Percentiles rank a stretch among this genome's conserved stretches.
Evolutionary conservation across 2,797 vertebrate species (phyloP).

Genomic region (Oryzias sinensis): DNA sequence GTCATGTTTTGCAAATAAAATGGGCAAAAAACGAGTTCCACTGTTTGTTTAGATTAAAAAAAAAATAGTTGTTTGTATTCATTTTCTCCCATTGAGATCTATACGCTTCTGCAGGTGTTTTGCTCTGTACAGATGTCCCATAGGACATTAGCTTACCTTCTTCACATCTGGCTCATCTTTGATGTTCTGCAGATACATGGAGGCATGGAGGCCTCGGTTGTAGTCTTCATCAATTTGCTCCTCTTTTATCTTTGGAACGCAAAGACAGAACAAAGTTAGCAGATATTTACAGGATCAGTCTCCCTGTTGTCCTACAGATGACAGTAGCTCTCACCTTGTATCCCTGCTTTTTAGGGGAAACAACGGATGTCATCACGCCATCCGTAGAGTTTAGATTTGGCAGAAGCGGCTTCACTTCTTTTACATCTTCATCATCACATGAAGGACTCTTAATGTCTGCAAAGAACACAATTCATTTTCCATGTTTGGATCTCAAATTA

Average conservation of each 20-base stretch:
- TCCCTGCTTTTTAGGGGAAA: too few species aligned
- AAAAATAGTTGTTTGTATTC: too few species aligned
- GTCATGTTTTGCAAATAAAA: too few species aligned
- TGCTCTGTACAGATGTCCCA: too few species aligned
- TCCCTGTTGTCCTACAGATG: too few species aligned
- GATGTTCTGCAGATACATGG: slow-evolving; percentile 63
- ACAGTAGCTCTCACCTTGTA: too few species aligned
- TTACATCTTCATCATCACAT: not conserved
- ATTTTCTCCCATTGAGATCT: too few species aligned
- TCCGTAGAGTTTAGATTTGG: slow-evolving; percentile 22
- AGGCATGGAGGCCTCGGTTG: slow-evolving; percentile 78
- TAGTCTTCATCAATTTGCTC: slow-evolving; percentile 91
- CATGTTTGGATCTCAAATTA: not conserved
- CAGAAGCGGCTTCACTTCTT: slow-evolving; percentile 7
- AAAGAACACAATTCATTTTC: not conserved
- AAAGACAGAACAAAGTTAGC: slow-evolving; percentile 5
- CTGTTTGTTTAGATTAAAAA: too few species aligned
- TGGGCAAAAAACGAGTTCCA: too few species aligned
- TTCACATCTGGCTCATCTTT: slow-evolving; percentile 86
- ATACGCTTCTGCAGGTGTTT: too few species aligned
- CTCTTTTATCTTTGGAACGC: slow-evolving; percentile 86
- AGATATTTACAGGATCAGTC: too few species aligned
- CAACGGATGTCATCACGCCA: not conserved
- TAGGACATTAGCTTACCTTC: slow-evolving; percentile 73
- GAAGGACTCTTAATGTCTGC: slow-evolving; percentile 3